phyloP scores from a whole-genome alignment of 2,113 vertebrate species.

The Dromas ardeola region DNA sequence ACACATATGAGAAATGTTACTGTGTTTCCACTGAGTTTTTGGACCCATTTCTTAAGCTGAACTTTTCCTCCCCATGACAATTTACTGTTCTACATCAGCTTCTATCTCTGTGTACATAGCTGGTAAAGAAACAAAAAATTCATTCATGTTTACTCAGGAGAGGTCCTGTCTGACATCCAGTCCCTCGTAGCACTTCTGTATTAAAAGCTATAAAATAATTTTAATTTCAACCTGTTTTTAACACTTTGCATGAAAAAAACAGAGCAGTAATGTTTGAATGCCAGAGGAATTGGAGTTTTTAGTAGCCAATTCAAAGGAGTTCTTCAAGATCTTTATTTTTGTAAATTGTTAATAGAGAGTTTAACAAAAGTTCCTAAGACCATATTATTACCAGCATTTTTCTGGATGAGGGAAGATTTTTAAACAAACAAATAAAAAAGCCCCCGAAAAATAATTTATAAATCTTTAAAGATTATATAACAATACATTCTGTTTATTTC shows the following conservation, averaged over 20 bases:
- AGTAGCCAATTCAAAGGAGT: not conserved
- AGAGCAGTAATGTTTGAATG: not conserved
- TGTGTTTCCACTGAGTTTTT: not conserved
- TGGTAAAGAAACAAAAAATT: not conserved
- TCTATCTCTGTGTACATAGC: not conserved
- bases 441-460: not conserved
- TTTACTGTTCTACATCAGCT: not conserved
- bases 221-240: not conserved
- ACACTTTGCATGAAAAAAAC: not conserved
- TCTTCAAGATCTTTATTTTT: not conserved
- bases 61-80: not conserved
- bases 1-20: not conserved
- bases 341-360: not conserved
- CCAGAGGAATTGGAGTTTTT: not conserved
- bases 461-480: not conserved
- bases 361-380: not conserved
- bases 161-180: not conserved
- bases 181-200: not conserved
- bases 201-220: not conserved
- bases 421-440: not conserved
- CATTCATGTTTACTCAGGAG: not conserved
- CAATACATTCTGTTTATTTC: not conserved
- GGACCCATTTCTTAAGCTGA: not conserved
- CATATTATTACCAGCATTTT: not conserved
- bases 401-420: not conserved